phyloP scores from a whole-genome alignment of 2,888 invertebrate genomes.

The Mythimna loreyi region DNA sequence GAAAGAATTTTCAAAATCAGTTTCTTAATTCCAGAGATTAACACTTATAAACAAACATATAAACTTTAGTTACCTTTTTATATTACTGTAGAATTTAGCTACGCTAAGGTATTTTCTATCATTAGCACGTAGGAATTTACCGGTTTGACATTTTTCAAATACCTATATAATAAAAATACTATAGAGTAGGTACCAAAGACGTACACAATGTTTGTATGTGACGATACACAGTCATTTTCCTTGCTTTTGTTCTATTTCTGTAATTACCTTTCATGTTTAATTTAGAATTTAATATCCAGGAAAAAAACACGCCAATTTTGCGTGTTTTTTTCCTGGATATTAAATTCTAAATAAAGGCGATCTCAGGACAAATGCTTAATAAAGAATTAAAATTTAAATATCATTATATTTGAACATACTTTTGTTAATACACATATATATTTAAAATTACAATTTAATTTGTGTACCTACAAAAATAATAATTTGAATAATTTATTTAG shows the following conservation, averaged over 20 bases:
- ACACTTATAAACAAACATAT: no score
- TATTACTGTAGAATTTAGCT: constrained; percentile 5
- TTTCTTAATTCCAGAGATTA: no score
- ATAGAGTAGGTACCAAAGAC: neutral
- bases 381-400: neutral
- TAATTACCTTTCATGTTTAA: neutral
- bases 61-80: no score
- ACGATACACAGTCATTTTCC: constrained; percentile 20
- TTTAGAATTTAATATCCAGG: neutral
- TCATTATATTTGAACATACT: no score
- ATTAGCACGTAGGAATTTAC: constrained; percentile 32
- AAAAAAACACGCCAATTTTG: neutral
- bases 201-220: neutral
- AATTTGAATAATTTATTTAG: neutral
- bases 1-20: no score
- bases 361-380: no score
- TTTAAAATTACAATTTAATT: no score
- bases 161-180: neutral
- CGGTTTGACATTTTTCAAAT: neutral
- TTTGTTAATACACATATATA: no score
- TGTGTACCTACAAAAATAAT: neutral
- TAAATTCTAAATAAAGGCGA: no score
- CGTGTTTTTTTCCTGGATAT: no score
- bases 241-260: constrained; percentile 9
- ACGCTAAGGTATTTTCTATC: constrained; percentile 24